Conservation (phyloP, 2,113 vertebrate species). For the Psophia crepitans region DNA sequence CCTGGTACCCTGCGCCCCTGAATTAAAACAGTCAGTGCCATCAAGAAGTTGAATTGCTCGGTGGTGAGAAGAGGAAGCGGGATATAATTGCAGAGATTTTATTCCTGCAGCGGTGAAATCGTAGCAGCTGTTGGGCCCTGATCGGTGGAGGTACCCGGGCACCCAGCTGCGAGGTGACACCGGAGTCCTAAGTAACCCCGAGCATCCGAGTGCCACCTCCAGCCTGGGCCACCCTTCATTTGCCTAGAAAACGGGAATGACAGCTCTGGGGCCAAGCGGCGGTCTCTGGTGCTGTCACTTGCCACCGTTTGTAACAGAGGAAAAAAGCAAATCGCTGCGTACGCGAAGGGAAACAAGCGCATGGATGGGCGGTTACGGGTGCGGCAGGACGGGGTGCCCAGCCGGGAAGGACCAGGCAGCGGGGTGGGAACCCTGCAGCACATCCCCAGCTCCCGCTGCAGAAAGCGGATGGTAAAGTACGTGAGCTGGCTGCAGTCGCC, state of each 20-base stretch:
- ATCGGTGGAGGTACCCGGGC: background rate
- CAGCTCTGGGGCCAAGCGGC: background rate
- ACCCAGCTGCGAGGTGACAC: accelerated
- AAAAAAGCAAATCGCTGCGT: too few relatives aligned
- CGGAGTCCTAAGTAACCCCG: accelerated
- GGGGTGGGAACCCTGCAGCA: background rate
- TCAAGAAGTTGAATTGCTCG: background rate
- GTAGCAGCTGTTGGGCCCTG: background rate
- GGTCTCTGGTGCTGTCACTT: background rate
- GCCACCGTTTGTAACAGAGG: background rate
- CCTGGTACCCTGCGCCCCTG: background rate
- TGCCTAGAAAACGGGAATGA: accelerated
- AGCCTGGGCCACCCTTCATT: background rate
- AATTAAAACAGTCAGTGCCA: accelerated
- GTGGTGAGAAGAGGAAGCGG: background rate
- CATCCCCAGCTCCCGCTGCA: background rate
- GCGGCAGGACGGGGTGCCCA: background rate
- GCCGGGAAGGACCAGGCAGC: too few relatives aligned
- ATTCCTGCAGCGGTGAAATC: background rate
- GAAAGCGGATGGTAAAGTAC: accelerated
- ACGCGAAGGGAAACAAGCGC: background rate
- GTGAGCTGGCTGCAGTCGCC: accelerated
- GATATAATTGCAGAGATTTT: background rate
- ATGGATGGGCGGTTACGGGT: background rate
- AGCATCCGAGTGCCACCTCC: background rate